Evolutionary conservation across 2,888 invertebrate genomes (phyloP), one percentile per base, ranked within the genome.

Genomic region (Acanthopleura granulata): DNA sequence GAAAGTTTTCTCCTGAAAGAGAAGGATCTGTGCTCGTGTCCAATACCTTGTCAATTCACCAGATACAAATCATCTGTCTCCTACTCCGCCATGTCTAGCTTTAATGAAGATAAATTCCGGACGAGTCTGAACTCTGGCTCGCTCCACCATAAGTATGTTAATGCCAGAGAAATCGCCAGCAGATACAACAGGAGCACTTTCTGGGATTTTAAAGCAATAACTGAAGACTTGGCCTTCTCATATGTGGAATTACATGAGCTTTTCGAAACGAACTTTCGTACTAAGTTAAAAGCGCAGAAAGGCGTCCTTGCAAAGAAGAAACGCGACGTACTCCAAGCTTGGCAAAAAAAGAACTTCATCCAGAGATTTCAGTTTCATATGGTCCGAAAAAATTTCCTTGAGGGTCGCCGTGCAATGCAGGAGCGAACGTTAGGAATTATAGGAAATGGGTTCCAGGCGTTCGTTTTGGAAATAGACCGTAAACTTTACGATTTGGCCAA

Each of bases 391-490:
- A 87, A 87, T 73, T 87, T 87, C 75, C 76, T 85, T 27, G 73
- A 84, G 25, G 83, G 76, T 1, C 76, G 85, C 0, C 82, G 85
- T 29, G 86, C 86, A 0, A 86, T 86, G 87, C 85, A 87, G 57
- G 87, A 85, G 73, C 76, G 84, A 71, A 84, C 83, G 16, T 76
- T 86, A 27, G 62, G 57, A 85, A 3, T 80, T 79, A 22, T 77
- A 81, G 18, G 84, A 27, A 16, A 62, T 25, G 29, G 49, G 15
- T 30, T 49, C 25, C 70, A 70, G 40, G 85, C 84, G 69, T 85
- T 81, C 79, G 77, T 81, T 12, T 82, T 78, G 75, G 62, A 77
- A 0, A 76, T 79, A 4, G 78, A 78, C 61, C 75, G 77, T 12
- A 74, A 79, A 70, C 76, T 81, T 29, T 25, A 62, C 16, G 75